Base-by-base conservation (phyloP, 2,797 vertebrate species). In the Nasua narica region DNA sequence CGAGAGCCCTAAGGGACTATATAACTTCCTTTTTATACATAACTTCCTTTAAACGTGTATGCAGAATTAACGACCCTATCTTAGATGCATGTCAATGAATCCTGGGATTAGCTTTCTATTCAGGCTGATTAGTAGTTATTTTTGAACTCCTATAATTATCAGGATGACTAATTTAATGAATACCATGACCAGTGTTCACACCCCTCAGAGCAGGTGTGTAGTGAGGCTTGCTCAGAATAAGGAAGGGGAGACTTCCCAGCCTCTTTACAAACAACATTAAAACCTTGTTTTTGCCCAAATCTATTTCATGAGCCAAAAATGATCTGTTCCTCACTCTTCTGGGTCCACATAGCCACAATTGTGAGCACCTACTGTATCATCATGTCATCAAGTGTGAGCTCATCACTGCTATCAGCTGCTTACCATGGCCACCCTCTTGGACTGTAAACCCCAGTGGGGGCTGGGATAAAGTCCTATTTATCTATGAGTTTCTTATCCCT, bases 161-260 rank as follows among this genome's bases (percentile, higher is more conserved):
- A 89, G 69, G 83, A 97, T 96, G 89, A 94, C 76, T 97, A 93
- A 97, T 93, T 69, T 94, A 92, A 79, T 96, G 92, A 95, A 81
- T 83, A 58, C n/a, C 50, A 58, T 37, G 82, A 76, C 74, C 95
- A 85, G n/a, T 1, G 23, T 84, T 94, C 69, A 82, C 48, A 72
- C 13, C 43, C 32, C 52, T 94, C 60, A 21, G 27, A 82, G 89
- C 19, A 40, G 23, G 40, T 56, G 3, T 25, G 5, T 50, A 52
- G 19, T 4, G 4, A 58, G 56, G 50, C 76, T 92, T 92, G n/a
- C 70, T 65, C 48, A 90, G 87, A 96, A 95, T 40, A 91, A 86
- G 48, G 48, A 82, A 85, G n/a, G 15, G 23, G 43, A 10, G 23
- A 32, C 40, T 48, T 95, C 48, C 54, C 23, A 87, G 11, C 54